phyloP scores from a whole-genome alignment of 1,140 invertebrate species.

The Atta cephalotes region DNA sequence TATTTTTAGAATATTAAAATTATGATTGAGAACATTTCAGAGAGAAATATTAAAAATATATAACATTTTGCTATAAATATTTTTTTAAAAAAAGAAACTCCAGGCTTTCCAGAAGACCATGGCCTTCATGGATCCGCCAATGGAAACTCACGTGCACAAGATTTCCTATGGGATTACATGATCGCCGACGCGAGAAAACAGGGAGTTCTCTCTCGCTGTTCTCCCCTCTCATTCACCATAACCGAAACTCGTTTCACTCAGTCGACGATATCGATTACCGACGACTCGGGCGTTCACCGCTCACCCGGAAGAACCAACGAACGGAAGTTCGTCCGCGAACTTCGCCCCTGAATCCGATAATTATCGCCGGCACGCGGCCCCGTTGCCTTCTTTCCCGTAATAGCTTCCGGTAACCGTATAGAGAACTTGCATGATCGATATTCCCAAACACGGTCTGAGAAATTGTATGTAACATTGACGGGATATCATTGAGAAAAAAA shows the following conservation, averaged over 20 bases:
- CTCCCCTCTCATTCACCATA: conserved; percentile 48
- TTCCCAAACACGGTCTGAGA: neutral
- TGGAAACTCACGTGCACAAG: conserved; percentile 60
- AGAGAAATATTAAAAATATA: too few species aligned
- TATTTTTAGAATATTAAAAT: too few species aligned
- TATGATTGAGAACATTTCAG: too few species aligned
- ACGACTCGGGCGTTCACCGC: conserved; percentile 69
- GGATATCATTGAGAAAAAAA: neutral
- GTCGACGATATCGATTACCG: conserved; percentile 71
- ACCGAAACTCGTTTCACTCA: conserved; percentile 70
- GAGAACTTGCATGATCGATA: conserved; percentile 8
- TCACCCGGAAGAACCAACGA: conserved; percentile 58
- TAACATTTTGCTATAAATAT: too few species aligned
- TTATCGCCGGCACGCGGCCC: conserved; percentile 26
- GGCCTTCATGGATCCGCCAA: too few species aligned
- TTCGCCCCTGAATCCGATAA: conserved; percentile 26
- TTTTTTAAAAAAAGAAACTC: too few species aligned
- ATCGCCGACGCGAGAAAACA: conserved; percentile 61
- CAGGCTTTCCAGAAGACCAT: too few species aligned
- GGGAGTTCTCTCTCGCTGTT: conserved; percentile 1
- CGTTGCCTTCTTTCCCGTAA: conserved; percentile 30
- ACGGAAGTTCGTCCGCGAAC: conserved; percentile 46
- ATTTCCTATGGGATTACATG: conserved; percentile 76
- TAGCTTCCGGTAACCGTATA: conserved; percentile 15
- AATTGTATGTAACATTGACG: neutral